Evolutionary conservation across 2,113 vertebrate genomes (phyloP).

Genomic region (Varanus salvator): DNA sequence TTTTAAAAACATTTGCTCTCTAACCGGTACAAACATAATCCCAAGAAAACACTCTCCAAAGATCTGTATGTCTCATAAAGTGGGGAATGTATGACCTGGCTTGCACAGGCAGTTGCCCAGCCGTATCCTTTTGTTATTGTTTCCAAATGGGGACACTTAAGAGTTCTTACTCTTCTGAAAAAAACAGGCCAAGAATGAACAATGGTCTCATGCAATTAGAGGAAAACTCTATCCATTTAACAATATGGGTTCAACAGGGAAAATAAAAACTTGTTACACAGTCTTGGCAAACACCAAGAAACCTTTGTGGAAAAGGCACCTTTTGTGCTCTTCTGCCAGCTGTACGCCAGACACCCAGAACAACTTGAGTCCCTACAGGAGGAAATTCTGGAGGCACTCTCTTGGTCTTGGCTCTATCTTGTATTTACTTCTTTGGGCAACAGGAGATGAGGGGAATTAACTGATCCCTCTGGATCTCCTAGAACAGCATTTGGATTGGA

Average conservation of each 20-base stretch:
- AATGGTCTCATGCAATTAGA: conserved; percentile 1
- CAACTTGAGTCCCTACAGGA: not conserved
- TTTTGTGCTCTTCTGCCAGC: not conserved
- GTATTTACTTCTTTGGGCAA: not conserved
- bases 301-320: not conserved
- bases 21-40: conserved; percentile 58
- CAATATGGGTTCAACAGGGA: rapidly evolving
- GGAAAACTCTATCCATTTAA: conserved; percentile 41
- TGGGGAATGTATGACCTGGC: conserved; percentile 70
- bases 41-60: conserved; percentile 62
- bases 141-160: conserved; percentile 67
- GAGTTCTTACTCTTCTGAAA: conserved; percentile 61
- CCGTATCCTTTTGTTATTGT: conserved; percentile 72
- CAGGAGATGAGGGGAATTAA: not conserved
- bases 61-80: conserved; percentile 67
- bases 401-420: not conserved
- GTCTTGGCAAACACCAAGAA: rapidly evolving
- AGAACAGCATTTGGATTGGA: not conserved
- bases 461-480: not conserved
- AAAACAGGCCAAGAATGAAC: conserved; percentile 67
- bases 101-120: conserved; percentile 63
- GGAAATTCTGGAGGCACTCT: not conserved
- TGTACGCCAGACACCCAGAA: not conserved
- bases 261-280: not conserved
- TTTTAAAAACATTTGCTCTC: conserved; percentile 63